These are phyloP conservation scores for Hartigia nigra DNA, from an alignment of 2,888 invertebrate genomes.

Conservation along the genomic window DNA sequence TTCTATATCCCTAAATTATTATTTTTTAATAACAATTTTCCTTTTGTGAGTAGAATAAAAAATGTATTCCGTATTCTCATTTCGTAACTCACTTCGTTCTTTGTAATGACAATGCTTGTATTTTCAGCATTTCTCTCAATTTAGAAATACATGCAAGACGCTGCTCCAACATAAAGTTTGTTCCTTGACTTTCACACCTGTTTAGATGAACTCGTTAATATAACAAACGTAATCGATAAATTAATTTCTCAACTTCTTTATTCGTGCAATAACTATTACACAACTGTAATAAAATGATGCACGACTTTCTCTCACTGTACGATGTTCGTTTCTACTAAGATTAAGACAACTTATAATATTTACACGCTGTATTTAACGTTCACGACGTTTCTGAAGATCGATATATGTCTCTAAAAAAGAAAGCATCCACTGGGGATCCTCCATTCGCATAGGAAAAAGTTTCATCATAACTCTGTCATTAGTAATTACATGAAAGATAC, in stretches of 20 bases:
- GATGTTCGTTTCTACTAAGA: background rate
- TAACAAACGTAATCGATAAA: slow-evolving; percentile 14
- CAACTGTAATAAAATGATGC: background rate
- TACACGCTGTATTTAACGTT: background rate
- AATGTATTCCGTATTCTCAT: background rate
- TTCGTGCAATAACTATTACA: background rate
- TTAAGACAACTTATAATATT: background rate
- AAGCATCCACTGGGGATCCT: slow-evolving; percentile 45
- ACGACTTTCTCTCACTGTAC: background rate
- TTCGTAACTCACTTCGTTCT: slow-evolving; percentile 69
- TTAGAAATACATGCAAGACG: slow-evolving; percentile 68
- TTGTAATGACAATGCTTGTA: slow-evolving; percentile 71
- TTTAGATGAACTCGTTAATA: slow-evolving; percentile 10
- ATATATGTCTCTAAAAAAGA: slow-evolving; percentile 53
- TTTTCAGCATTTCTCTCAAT: slow-evolving; percentile 69
- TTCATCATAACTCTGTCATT: slow-evolving; percentile 46
- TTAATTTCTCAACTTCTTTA: background rate
- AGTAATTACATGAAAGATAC: slow-evolving; percentile 49
- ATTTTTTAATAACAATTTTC: background rate
- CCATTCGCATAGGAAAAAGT: slow-evolving; percentile 48
- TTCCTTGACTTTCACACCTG: slow-evolving; percentile 46
- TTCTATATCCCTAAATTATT: slow-evolving; percentile 62
- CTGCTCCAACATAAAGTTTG: slow-evolving; percentile 31
- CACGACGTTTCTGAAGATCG: slow-evolving; percentile 23
- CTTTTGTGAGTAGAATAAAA: no score